Percentiles rank a stretch among this genome's conserved stretches.
Evolutionary conservation across 1,140 invertebrate species (phyloP).

Genomic region (Rhagoletis pomonella): DNA sequence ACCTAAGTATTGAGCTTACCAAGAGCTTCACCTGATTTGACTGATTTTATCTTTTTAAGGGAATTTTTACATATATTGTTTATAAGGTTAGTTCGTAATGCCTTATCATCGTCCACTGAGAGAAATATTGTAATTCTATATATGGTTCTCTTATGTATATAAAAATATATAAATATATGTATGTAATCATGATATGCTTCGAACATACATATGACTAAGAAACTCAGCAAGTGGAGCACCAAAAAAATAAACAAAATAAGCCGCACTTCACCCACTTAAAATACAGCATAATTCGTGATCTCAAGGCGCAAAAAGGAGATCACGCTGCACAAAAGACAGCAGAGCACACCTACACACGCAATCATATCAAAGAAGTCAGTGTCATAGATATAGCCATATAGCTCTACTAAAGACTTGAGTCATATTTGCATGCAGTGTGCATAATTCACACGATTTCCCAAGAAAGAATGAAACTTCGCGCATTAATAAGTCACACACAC

Average conservation of each 20-base stretch:
- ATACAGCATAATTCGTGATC: conserved; percentile 42
- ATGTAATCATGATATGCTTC: too few relatives aligned
- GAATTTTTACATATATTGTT: too few relatives aligned
- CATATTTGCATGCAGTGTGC: conserved; percentile 44
- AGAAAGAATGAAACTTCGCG: conserved; percentile 39
- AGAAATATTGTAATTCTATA: too few relatives aligned
- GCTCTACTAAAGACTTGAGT: neutral
- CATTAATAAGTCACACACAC: conserved; percentile 40
- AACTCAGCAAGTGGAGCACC: too few relatives aligned
- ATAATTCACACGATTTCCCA: conserved; percentile 48
- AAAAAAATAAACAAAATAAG: neutral
- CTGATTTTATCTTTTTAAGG: too few relatives aligned
- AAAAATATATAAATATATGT: too few relatives aligned
- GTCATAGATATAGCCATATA: neutral
- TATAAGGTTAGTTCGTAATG: too few relatives aligned
- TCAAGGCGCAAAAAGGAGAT: conserved; percentile 43
- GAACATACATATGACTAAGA: too few relatives aligned
- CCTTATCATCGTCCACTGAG: too few relatives aligned
- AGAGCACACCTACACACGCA: neutral
- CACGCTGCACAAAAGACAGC: conserved; percentile 1
- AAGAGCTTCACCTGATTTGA: too few relatives aligned
- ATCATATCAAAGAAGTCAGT: neutral
- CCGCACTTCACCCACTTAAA: neutral
- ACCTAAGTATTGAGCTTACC: too few relatives aligned
- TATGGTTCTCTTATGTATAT: too few relatives aligned